Evolutionary conservation across 1,140 invertebrate species (phyloP).

Genomic region (Musca vetustissima): DNA sequence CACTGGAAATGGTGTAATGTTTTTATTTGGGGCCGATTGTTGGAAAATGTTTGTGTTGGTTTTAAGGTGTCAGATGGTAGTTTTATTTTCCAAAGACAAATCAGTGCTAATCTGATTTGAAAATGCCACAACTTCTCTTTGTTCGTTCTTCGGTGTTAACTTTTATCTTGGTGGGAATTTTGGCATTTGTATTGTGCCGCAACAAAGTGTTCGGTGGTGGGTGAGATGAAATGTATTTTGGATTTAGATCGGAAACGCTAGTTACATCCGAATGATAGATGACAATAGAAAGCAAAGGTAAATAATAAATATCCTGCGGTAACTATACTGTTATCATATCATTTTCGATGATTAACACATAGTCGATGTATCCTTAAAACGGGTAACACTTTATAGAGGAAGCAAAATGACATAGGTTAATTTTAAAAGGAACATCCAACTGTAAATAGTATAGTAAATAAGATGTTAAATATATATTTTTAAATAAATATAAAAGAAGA

Average conservation of each 20-base stretch:
- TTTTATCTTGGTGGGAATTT: slow-evolving; percentile 53
- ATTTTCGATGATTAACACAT: no score
- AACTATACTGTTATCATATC: no score
- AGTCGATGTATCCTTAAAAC: no score
- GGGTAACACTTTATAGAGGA: no score
- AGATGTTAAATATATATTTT: no score
- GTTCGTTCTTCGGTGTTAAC: neutral
- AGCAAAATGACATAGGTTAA: no score
- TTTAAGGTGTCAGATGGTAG: slow-evolving; percentile 34
- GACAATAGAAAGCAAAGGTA: neutral
- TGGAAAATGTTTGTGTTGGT: neutral
- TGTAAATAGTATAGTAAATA: no score
- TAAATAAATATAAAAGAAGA: no score
- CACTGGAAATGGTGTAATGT: neutral
- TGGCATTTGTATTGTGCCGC: slow-evolving; percentile 37
- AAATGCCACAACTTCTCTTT: slow-evolving; percentile 12
- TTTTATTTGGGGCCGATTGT: neutral
- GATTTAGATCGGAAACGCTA: neutral
- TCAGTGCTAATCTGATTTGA: slow-evolving; percentile 15
- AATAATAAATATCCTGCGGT: no score
- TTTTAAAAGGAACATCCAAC: no score
- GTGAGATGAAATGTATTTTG: neutral
- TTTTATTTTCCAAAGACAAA: slow-evolving; percentile 37
- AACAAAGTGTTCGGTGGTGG: neutral
- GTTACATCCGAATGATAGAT: neutral